Percentiles rank a stretch among this genome's conserved stretches.
phyloP scores from a whole-genome alignment of 2,113 vertebrate species.

The Menura novaehollandiae region DNA sequence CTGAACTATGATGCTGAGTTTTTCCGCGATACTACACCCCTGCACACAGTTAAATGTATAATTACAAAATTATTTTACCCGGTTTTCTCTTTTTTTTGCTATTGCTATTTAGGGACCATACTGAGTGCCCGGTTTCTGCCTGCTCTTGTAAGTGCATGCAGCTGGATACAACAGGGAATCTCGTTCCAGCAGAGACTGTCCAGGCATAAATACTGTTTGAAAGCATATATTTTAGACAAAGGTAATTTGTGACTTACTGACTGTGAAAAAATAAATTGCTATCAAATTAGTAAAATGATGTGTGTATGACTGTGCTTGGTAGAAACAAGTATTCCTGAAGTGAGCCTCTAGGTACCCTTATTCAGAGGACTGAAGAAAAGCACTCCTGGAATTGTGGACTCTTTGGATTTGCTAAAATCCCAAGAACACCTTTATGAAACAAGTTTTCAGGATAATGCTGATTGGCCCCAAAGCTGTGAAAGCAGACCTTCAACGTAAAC shows the following conservation, averaged over 20 bases:
- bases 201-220: constrained; percentile 67
- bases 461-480: neutral
- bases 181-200: constrained; percentile 90
- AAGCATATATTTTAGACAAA: constrained; percentile 50
- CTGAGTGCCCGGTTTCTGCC: constrained; percentile 94
- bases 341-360: neutral
- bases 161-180: constrained; percentile 96
- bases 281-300: constrained; percentile 35
- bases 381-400: neutral
- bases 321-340: constrained; percentile 20
- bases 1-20: neutral
- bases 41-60: neutral
- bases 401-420: neutral
- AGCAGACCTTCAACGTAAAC: neutral
- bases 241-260: constrained; percentile 36
- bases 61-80: neutral
- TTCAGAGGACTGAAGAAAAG: neutral
- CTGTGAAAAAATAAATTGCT: constrained; percentile 68
- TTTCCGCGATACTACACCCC: neutral
- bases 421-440: neutral
- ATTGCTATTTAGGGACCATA: constrained; percentile 83
- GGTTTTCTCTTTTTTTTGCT: neutral
- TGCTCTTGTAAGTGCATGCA: constrained; percentile 99
- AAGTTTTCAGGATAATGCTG: neutral
- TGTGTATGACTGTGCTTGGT: constrained; percentile 56